Conservation (phyloP, 2,888 invertebrate species). For the Ichneumoninae sp. region DNA sequence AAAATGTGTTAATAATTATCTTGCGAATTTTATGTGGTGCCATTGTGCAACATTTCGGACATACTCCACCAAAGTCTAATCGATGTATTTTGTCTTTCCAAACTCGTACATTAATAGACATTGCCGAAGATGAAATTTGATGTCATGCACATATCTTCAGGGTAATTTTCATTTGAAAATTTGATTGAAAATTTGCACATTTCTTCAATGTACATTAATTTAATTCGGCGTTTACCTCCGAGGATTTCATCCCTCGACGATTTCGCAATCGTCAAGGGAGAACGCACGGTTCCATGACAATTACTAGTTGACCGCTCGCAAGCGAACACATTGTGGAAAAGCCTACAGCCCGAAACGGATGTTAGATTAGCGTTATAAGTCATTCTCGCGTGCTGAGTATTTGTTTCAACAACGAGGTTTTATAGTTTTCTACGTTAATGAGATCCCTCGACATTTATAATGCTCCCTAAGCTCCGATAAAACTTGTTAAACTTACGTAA, state of each 20-base stretch:
- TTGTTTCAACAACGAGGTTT: not conserved
- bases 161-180: no score
- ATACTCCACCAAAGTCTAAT: not conserved
- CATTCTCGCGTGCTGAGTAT: not conserved
- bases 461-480: no score
- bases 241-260: not conserved
- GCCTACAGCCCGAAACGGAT: not conserved
- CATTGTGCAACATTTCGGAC: not conserved
- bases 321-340: not conserved
- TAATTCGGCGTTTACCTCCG: not conserved
- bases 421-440: not conserved
- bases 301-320: not conserved
- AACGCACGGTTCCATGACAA: not conserved
- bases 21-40: not conserved
- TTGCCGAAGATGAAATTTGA: no score
- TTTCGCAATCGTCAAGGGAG: not conserved
- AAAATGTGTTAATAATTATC: not conserved
- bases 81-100: not conserved
- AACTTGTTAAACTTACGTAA: no score
- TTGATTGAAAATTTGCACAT: no score
- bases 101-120: no score
- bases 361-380: not conserved
- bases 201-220: not conserved
- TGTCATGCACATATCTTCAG: no score
- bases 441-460: not conserved